These are phyloP conservation scores for Coregonus sp. DNA, from an alignment of 2,797 vertebrate species.

Conservation along the genomic window DNA sequence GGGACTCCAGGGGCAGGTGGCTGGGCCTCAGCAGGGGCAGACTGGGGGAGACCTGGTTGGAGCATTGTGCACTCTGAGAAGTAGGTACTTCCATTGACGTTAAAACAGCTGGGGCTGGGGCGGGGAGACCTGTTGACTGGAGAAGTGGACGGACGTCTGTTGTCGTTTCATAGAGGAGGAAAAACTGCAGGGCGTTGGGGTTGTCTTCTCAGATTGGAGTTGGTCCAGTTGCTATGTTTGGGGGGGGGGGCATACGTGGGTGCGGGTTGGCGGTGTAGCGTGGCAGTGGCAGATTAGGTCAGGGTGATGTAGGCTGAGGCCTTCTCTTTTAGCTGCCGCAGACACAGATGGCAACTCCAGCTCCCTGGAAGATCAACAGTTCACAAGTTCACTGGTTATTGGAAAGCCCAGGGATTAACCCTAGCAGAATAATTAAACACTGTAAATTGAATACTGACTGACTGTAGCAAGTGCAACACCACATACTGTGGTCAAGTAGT, in stretches of 20 bases:
- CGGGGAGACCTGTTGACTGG: not conserved
- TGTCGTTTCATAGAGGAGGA: not conserved
- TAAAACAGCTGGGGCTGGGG: no score
- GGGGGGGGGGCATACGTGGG: constrained; percentile 35
- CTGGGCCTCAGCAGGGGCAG: not conserved
- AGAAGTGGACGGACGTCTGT: not conserved
- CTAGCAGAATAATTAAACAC: constrained; percentile 54
- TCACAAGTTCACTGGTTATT: constrained; percentile 48
- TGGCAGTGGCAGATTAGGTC: constrained; percentile 78
- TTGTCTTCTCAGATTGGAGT: not conserved
- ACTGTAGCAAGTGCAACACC: constrained; percentile 37
- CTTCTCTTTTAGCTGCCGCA: constrained; percentile 93
- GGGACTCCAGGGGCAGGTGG: not conserved
- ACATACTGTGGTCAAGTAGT: constrained; percentile 48
- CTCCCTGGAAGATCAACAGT: constrained; percentile 76
- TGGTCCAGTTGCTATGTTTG: not conserved
- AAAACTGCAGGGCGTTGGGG: not conserved
- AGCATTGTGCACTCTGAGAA: not conserved
- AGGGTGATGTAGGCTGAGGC: constrained; percentile 94
- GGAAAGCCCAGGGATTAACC: constrained; percentile 64
- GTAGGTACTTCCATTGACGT: not conserved
- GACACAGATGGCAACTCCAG: constrained; percentile 94
- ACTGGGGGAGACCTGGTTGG: not conserved
- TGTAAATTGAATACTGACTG: constrained; percentile 63
- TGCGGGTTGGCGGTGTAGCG: constrained; percentile 50